Base-by-base conservation (phyloP, 1,140 invertebrate genomes). In the Stegodyphus dumicola region DNA sequence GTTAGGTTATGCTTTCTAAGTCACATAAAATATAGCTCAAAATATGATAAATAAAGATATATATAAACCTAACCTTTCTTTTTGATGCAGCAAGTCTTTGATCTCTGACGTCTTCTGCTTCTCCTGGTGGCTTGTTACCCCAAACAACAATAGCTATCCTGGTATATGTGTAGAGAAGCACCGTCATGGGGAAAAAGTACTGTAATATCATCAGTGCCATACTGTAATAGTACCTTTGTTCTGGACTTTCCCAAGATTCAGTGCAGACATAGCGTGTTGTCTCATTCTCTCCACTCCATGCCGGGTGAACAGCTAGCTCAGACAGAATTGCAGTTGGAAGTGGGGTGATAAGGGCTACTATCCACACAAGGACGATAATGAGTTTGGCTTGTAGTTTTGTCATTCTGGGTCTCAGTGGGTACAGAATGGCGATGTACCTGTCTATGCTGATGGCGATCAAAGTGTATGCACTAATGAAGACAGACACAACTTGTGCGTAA, bases 151-250 rank as follows among this genome's bases (percentile, higher is more conserved):
- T 91, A 0, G 94, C 95, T 67, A 98, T 98, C 69, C 95, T 93
- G 0, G 94, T 93, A 89, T 98, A 98, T 0, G 96, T 97, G 89
- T 95, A 95, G 17, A 97, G 91, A 2, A 98, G 92, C n/a, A 97
- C 95, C 6, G 92, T 89, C 66, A 97, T 91, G 0, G 97, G 97
- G 69, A 97, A 91, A 65, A 95, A 92, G 89, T 97, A 98, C 91
- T 98, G 96, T 13, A 98, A 92, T 13, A 94, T 91, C 91, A 97
- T 93, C 53, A 98, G 90, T 0, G 94, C 92, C 80, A 94, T 93
- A 0, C 94, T 94, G 91, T 97, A 98, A 83, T 93, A 93, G 86
- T 88, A 87, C n/a, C 86, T 81, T 64, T 87, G 75, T 7, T 79
- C 78, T 0, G 64, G 7, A 13, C 75, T 76, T 33, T 77, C 49